These are phyloP conservation scores for Ormyrus rosae DNA, from an alignment of 2,888 invertebrate species.

Conservation along the genomic window DNA sequence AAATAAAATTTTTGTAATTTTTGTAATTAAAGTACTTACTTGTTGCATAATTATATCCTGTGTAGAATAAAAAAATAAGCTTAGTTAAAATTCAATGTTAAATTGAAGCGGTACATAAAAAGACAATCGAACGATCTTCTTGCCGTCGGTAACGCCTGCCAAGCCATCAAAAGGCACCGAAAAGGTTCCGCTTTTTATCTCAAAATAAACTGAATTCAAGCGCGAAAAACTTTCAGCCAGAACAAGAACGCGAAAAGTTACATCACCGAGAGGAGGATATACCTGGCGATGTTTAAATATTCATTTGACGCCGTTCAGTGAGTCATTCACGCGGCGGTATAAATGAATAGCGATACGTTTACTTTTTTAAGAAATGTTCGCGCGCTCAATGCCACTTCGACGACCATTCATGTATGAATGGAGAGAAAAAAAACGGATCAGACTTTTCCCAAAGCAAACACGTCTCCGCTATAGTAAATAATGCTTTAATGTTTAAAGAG, in stretches of 20 bases:
- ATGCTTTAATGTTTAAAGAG: too few relatives aligned
- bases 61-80: background rate
- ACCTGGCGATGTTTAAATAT: constrained; percentile 44
- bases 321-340: constrained; percentile 38
- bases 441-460: too few relatives aligned
- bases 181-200: background rate
- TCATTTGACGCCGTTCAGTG: constrained; percentile 41
- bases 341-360: constrained; percentile 47
- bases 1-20: too few relatives aligned
- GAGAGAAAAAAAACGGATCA: background rate
- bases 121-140: constrained; percentile 5
- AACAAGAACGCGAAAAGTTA: constrained; percentile 33
- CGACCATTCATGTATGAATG: constrained; percentile 9
- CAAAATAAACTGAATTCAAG: too few relatives aligned
- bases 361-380: constrained; percentile 40
- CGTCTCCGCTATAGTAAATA: too few relatives aligned
- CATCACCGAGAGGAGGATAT: constrained; percentile 26
- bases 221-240: too few relatives aligned
- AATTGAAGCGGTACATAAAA: background rate
- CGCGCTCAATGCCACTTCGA: constrained; percentile 33
- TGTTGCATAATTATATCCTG: background rate
- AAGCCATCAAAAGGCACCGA: background rate
- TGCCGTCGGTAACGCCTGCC: too few relatives aligned
- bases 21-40: background rate
- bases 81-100: background rate